Base-by-base conservation (phyloP, 2,888 invertebrate genomes). In the Hipparchia sbordonii region DNA sequence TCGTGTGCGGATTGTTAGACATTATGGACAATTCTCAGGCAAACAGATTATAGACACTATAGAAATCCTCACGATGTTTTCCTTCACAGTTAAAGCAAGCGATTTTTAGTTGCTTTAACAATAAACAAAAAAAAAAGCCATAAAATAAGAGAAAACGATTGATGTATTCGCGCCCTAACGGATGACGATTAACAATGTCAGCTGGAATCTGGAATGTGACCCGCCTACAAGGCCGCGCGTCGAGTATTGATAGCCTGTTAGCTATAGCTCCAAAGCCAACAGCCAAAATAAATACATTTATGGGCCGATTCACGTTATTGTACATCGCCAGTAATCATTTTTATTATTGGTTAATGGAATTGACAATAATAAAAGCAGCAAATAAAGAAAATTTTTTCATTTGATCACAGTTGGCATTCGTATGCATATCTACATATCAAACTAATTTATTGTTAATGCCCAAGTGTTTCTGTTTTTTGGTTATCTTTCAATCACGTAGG, bases 141-240 rank as follows among this genome's bases (percentile, higher is more conserved):
- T 39, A 33, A 66, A 33, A 39, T 4, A 33, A 66, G 39, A 66
- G n/a, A 45, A 45, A 67, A 67, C 46, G 46, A 57, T 46, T 46
- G 45, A 57, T 72, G 52, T 74, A 63, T 60, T 23, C 59, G 68
- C 59, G 66, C 63, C 72, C 71, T 72, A 74, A 73, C 70, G 73
- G 78, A 65, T 79, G 74, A 77, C 78, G 78, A 79, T 83, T 83
- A 89, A 91, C 89, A 90, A 90, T 90, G 89, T 89, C 88, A 88
- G 86, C 86, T 87, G 89, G 89, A 87, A 85, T 88, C 85, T 85
- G 92, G 92, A 92, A 92, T 92, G 92, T 87, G 89, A 90, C 87
- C 91, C 91, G 90, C 88, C 90, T 88, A 90, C 92, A 90, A 90
- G 90, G 89, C 87, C 90, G 87, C 84, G 74, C 72, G 72, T 71